phyloP scores from a whole-genome alignment of 30 jellyfish, hydroid and myxozoan genomes.

The Turritopsis dohrnii region DNA sequence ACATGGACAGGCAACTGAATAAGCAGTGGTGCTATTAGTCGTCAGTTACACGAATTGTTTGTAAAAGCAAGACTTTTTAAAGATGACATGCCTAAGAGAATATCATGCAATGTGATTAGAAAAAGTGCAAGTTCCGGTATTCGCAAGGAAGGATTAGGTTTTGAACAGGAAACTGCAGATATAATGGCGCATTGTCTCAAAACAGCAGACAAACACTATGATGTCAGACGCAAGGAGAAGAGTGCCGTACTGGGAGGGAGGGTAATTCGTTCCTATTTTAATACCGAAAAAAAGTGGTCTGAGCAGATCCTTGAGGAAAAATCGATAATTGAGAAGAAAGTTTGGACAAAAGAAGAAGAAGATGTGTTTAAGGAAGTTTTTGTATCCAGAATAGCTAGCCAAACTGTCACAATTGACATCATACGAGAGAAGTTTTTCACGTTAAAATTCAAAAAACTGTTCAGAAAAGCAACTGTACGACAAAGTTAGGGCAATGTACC shows the following conservation, averaged over 20 bases:
- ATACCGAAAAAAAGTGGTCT: not conserved
- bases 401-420: not conserved
- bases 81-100: not conserved
- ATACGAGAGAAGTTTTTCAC: not conserved
- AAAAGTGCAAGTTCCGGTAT: constrained; percentile 7
- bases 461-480: not conserved
- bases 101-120: not conserved
- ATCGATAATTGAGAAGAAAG: not conserved
- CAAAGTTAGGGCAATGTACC: not conserved
- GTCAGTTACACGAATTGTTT: not conserved
- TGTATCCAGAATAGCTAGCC: not conserved
- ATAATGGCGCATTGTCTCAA: not conserved
- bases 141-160: not conserved
- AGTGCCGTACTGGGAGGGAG: not conserved
- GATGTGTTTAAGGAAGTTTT: not conserved
- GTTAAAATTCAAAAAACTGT: not conserved
- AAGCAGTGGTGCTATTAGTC: not conserved
- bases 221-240: not conserved
- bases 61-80: not conserved
- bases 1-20: not conserved
- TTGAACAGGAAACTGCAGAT: not conserved
- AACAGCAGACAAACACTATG: constrained; percentile 1
- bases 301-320: not conserved
- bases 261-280: not conserved
- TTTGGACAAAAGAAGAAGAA: not conserved